A percentile compares a stretch with the other conserved stretches of the same genome.
Conservation (phyloP, 2,888 invertebrate genomes). For the Eudemis profundana region DNA sequence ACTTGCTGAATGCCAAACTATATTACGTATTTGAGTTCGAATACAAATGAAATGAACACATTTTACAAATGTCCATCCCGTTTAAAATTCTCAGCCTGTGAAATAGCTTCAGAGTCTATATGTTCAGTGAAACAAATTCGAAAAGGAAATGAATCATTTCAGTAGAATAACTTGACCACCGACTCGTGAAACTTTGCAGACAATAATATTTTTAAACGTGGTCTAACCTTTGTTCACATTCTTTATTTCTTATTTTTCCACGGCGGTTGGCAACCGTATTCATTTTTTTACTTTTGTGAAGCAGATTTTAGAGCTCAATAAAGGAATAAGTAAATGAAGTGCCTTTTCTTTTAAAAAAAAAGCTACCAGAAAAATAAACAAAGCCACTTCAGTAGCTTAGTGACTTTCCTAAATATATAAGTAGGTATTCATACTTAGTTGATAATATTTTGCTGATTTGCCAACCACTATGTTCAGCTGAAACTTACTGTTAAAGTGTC, state of each 20-base stretch:
- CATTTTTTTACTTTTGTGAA: neutral
- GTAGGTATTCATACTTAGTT: too few species aligned
- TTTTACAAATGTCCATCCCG: neutral
- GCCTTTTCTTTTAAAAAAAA: too few species aligned
- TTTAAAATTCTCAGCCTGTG: too few species aligned
- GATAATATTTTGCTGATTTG: too few species aligned
- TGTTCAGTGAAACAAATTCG: neutral
- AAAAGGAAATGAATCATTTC: conserved; percentile 13
- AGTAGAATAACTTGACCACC: conserved; percentile 3
- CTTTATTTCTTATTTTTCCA: conserved; percentile 3
- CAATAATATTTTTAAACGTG: conserved; percentile 30
- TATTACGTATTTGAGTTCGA: too few species aligned
- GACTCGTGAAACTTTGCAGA: conserved; percentile 24
- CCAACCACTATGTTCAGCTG: too few species aligned
- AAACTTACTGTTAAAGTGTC: too few species aligned
- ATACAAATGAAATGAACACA: too few species aligned
- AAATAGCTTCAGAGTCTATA: neutral
- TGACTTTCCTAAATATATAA: too few species aligned
- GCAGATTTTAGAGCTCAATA: neutral
- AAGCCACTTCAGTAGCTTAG: too few species aligned
- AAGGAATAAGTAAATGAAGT: neutral
- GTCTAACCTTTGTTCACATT: neutral
- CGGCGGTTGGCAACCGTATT: neutral
- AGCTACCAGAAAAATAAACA: too few species aligned
- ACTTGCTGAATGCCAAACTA: too few species aligned